Evolutionary conservation across 2,113 vertebrate genomes (phyloP).

Genomic region (Xiphorhynchus elegans): DNA sequence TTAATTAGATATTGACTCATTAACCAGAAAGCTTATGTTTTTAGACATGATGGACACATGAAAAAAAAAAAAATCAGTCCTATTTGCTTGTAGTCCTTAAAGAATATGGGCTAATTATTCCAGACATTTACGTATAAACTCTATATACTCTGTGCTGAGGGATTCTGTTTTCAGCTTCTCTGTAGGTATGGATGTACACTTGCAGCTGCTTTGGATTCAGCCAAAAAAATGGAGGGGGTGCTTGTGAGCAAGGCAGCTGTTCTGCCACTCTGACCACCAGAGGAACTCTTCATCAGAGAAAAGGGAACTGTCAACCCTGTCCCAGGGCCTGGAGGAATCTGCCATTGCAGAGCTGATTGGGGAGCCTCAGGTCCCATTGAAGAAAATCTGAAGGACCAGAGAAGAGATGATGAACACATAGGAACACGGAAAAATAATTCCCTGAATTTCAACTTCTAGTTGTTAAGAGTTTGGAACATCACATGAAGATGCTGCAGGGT

Average conservation of each 20-base stretch:
- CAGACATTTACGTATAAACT: not conserved
- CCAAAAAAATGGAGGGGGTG: not conserved
- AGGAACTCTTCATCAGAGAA: not conserved
- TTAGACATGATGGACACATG: not conserved
- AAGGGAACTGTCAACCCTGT: not conserved
- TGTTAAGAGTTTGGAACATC: not conserved
- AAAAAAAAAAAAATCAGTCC: not conserved
- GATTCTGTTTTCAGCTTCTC: not conserved
- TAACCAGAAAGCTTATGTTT: not conserved
- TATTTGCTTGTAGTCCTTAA: not conserved
- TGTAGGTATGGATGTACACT: not conserved
- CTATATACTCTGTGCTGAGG: not conserved
- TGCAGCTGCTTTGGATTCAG: not conserved
- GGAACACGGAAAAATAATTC: not conserved
- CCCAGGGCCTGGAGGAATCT: not conserved
- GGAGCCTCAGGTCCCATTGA: not conserved
- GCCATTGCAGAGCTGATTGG: not conserved
- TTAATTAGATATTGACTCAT: conserved; percentile 68
- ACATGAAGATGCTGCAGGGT: not conserved
- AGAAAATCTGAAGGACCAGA: not conserved
- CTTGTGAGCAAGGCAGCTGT: not conserved
- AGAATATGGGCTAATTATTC: not conserved
- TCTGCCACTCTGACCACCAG: not conserved
- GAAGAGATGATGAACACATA: not conserved
- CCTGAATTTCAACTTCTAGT: not conserved